Base-by-base conservation (phyloP, 2,113 vertebrate genomes). In the Sylvietta virens region DNA sequence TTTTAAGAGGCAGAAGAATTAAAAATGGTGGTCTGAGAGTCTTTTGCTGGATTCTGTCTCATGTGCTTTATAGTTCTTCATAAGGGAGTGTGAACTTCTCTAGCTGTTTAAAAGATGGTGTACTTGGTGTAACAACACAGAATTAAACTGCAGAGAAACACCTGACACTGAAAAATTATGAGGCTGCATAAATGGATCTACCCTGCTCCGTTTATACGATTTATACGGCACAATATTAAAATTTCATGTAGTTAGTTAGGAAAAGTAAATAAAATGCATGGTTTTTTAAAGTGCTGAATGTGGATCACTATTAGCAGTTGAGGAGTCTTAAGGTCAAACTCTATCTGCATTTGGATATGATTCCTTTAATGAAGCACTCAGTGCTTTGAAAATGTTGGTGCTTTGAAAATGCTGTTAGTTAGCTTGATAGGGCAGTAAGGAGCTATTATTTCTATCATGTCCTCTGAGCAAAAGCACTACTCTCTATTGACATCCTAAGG, bases 201-300 rank as follows among this genome's bases (percentile, higher is more conserved):
- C 37, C 6, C 10, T 72, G 13, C 28, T 83, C 44, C 0, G 0
- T 50, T 88, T 69, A 18, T 51, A 22, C 0, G 1, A 74, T 15
- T 79, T 64, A n/a, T 13, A 19, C 28, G 31, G 2, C 2, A 51
- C 62, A 74, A 81, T 53, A 62, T 60, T 84, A 79, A 84, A 42
- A 73, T 64, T 76, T 76, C 8, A 33, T 62, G 11, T 58, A 33
- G 39, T 27, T 91, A 78, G 73, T 57, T 61, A 48, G 14, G 39
- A 69, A 74, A 70, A 50, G 13, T 47, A 89, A 87, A 87, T 86
- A 93, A 95, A 69, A 85, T 23, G 2, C 5, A 35, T 88, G 17
- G 11, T 31, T 94, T 92, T 44, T 78, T 42, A 17, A 71, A 58
- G 23, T 44, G 5, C 16, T 87, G 45, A 86, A 78, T 13, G 7